Conservation (phyloP, 2,113 vertebrate species). For the Saguinus imperator region DNA sequence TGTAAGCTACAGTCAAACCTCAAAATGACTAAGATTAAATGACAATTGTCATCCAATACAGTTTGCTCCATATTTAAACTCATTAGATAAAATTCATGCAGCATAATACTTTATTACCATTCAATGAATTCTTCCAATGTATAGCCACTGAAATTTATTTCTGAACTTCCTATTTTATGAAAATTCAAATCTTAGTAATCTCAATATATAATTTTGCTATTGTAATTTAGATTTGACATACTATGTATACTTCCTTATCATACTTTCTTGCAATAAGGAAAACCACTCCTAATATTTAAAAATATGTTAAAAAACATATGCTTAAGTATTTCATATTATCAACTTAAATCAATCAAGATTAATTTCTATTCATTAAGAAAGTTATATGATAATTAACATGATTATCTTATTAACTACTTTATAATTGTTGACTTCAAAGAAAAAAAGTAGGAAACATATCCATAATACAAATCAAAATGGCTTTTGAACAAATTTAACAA, state of each 20-base stretch:
- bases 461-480: constrained; percentile 48
- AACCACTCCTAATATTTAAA: constrained; percentile 8
- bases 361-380: constrained; percentile 56
- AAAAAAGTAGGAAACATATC: constrained; percentile 58
- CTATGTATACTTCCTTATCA: constrained; percentile 4
- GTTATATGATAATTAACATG: constrained; percentile 44
- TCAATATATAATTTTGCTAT: not conserved
- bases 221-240: constrained; percentile 53
- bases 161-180: constrained; percentile 41
- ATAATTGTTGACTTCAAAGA: constrained; percentile 9
- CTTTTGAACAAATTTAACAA: constrained; percentile 59
- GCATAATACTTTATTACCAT: not conserved
- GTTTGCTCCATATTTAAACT: constrained; percentile 10
- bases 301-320: constrained; percentile 27
- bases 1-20: not conserved
- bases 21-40: constrained; percentile 51
- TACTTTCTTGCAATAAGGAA: constrained; percentile 32
- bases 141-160: constrained; percentile 14
- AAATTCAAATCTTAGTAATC: constrained; percentile 26
- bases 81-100: not conserved
- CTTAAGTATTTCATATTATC: constrained; percentile 31
- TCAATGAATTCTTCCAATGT: not conserved
- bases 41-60: not conserved
- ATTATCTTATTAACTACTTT: constrained; percentile 54
- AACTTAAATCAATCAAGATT: constrained; percentile 40